A percentile compares a stretch with the other conserved stretches of the same genome.
phyloP scores from a whole-genome alignment of 2,888 invertebrate genomes.

The Hartigia nigra region DNA sequence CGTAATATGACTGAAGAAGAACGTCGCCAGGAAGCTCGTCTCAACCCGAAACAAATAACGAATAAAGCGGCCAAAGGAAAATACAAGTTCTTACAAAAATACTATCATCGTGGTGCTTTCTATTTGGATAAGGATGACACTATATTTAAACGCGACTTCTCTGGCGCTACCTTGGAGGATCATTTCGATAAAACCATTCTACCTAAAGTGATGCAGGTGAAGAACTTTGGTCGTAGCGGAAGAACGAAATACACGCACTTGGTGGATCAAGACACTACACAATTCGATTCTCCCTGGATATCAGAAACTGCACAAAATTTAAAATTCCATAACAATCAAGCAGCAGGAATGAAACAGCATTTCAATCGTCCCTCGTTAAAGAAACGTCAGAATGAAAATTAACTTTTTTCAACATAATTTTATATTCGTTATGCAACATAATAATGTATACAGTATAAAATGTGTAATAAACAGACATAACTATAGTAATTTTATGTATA shows the following conservation, averaged over 20 bases:
- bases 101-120: constrained; percentile 99
- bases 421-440: neutral
- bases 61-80: constrained; percentile 97
- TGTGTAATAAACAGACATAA: neutral
- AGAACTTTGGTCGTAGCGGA: constrained; percentile 98
- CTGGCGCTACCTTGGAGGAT: constrained; percentile 96
- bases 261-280: constrained; percentile 98
- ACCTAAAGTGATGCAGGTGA: constrained; percentile 99
- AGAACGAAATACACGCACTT: constrained; percentile 99
- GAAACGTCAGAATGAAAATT: constrained; percentile 62
- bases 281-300: constrained; percentile 97
- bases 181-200: constrained; percentile 99
- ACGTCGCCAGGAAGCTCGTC: constrained; percentile 84
- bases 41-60: constrained; percentile 92
- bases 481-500: neutral
- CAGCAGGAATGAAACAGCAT: constrained; percentile 92
- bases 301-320: constrained; percentile 89
- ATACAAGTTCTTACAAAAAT: constrained; percentile 99
- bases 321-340: constrained; percentile 87
- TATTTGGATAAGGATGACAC: constrained; percentile 94
- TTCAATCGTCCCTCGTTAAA: constrained; percentile 88
- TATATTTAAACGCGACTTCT: constrained; percentile 92
- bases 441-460: neutral
- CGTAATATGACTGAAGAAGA: constrained; percentile 97
- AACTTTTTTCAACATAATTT: neutral